Conservation (phyloP, 2,888 invertebrate species). For the Caradrina kadenii region DNA sequence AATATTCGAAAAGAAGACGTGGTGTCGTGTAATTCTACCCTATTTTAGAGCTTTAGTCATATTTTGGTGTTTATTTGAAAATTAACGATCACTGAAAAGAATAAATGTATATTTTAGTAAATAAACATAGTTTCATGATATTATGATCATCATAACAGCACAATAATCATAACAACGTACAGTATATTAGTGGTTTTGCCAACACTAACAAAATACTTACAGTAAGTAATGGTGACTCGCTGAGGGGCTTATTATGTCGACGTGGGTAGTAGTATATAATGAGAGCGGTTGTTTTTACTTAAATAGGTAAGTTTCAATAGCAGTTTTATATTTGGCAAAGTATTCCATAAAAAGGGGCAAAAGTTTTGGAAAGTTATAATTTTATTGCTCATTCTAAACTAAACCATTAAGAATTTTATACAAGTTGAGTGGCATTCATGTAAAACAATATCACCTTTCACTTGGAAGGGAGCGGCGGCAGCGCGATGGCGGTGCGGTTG, state of each 20-base stretch:
- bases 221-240: not conserved
- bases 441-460: conserved; percentile 53
- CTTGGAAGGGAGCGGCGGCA: conserved; percentile 38
- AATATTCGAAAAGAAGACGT: conserved; percentile 39
- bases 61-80: conserved; percentile 15
- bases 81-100: not conserved
- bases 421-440: conserved; percentile 30
- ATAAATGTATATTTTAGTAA: not conserved
- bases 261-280: not conserved
- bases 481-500: conserved; percentile 48
- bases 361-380: not conserved
- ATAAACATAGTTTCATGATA: too few relatives aligned
- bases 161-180: too few relatives aligned
- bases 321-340: not conserved
- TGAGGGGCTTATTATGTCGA: conserved; percentile 8
- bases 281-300: too few relatives aligned
- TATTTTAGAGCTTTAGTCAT: conserved; percentile 28
- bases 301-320: not conserved
- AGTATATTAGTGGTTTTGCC: not conserved
- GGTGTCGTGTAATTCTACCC: conserved; percentile 44
- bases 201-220: not conserved
- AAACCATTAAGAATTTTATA: conserved; percentile 26
- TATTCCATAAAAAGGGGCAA: not conserved
- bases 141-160: too few relatives aligned
- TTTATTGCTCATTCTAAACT: conserved; percentile 9